Conservation (phyloP, 2,888 invertebrate genomes). For the Malachius bipustulatus region DNA sequence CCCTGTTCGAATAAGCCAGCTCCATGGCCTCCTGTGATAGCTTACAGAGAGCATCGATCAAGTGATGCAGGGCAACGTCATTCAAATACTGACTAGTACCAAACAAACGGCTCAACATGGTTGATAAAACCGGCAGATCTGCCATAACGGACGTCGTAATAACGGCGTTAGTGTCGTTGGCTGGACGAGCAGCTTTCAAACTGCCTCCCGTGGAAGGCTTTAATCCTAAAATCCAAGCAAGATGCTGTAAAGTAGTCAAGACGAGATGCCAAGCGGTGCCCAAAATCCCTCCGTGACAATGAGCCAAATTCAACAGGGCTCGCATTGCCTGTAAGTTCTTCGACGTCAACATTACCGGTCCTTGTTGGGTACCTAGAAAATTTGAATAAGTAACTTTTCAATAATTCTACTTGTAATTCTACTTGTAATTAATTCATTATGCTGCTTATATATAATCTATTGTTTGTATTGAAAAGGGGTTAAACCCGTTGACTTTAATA, state of each 20-base stretch:
- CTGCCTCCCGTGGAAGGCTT: slow-evolving; percentile 93
- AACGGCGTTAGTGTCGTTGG: slow-evolving; percentile 70
- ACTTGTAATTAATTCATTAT: no score
- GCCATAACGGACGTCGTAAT: slow-evolving; percentile 95
- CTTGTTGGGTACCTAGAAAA: slow-evolving; percentile 60
- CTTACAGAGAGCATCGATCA: slow-evolving; percentile 93
- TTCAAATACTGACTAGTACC: slow-evolving; percentile 90
- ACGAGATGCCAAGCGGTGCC: slow-evolving; percentile 94
- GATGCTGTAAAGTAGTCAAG: slow-evolving; percentile 82
- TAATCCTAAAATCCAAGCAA: slow-evolving; percentile 91
- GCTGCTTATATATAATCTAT: no score
- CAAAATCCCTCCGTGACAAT: slow-evolving; percentile 82
- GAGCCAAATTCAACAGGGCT: slow-evolving; percentile 77
- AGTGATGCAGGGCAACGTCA: slow-evolving; percentile 87
- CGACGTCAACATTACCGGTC: slow-evolving; percentile 92
- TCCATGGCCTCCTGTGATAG: slow-evolving; percentile 96
- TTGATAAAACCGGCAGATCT: slow-evolving; percentile 80
- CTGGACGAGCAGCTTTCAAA: slow-evolving; percentile 70
- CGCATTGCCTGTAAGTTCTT: slow-evolving; percentile 97
- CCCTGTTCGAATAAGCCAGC: slow-evolving; percentile 86
- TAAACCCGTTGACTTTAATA: no score
- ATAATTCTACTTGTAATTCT: no score
- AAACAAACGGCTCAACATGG: slow-evolving; percentile 84
- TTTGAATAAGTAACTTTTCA: no score
- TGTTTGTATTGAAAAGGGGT: no score